Evolutionary conservation across 2,797 vertebrate genomes (phyloP), one percentile per base, ranked within the genome.

Genomic region (Calcarius lapponicus): DNA sequence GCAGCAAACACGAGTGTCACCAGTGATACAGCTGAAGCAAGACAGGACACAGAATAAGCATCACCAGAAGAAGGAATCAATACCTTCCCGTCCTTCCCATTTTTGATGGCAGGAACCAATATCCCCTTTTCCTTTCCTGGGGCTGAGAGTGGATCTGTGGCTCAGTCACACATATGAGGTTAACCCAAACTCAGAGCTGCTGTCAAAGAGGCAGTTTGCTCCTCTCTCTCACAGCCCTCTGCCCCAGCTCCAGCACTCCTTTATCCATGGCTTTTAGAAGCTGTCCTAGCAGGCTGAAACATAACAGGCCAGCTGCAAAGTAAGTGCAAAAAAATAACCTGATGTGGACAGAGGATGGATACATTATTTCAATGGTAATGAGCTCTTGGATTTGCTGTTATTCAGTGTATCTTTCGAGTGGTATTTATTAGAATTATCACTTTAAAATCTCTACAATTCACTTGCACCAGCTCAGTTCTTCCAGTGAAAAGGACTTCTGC

Each of bases 281-380:
- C 6, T 60, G 24, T 6, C 88, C 34, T 38, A 75, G 57, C 10
- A 69, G 65, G 29, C 13, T 42, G 24, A 61, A 80, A n/a, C 4
- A 0, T 22, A 92, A 67, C 0, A 0, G 26, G 13, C 29, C 78
- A 58, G 29, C 5, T 29, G 38, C 67, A 74, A 70, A 83, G 19
- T 19, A 36, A 86, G 20, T 13, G 48, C 38, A 65, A 53, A 53
- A 50, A 17, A 50, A 54, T 42, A 69, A 73, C 26, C 36, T 40
- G 50, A 72, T 26, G 24, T 2, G 7, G 38, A 69, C 47, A 38
- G 38, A 76, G 65, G 24, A 81, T 24, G 25, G 34, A 2, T 32
- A 32, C n/a, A 5, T 65, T 67, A 82, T 26, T 85, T 75, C 42
- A 75, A 1, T 10, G 18, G 11, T 26, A 87, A 75, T 24, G 29